phyloP scores from a whole-genome alignment of 2,797 vertebrate genomes.

The Rousettus madagascariensis region DNA sequence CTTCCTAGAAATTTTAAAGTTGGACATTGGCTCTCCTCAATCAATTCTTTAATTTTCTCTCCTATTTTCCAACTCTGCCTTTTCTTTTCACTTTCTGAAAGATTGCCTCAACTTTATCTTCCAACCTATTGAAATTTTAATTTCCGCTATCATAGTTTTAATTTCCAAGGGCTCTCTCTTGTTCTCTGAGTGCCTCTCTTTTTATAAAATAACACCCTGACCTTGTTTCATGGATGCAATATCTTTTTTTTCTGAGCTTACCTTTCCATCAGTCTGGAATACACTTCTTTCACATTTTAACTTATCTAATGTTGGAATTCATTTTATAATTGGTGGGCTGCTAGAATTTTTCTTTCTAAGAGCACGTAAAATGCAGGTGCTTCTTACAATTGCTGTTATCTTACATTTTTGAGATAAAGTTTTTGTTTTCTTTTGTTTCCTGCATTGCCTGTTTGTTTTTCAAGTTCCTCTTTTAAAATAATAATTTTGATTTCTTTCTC shows the following conservation, averaged over 20 bases:
- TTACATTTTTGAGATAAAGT: background rate
- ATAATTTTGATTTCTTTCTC: background rate
- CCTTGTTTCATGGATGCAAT: background rate
- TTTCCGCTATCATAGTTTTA: slow-evolving; percentile 13
- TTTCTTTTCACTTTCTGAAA: slow-evolving; percentile 37
- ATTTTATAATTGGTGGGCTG: background rate
- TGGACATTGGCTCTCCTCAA: background rate
- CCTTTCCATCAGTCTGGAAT: background rate
- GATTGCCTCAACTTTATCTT: background rate
- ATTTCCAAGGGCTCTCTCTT: slow-evolving; percentile 13
- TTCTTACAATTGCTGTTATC: background rate
- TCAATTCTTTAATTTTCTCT: background rate
- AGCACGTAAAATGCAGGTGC: background rate
- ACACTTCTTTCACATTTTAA: background rate
- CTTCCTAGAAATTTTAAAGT: background rate
- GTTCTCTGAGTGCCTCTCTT: background rate
- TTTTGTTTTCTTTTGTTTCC: background rate
- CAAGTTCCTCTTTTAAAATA: background rate
- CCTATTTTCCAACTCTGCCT: background rate
- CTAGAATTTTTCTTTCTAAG: slow-evolving; percentile 1
- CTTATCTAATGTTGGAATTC: background rate
- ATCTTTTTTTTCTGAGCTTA: background rate
- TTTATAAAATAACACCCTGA: background rate
- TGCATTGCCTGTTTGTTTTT: background rate
- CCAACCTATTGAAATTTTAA: slow-evolving; percentile 3